These are phyloP conservation scores for Onychomys leucogaster DNA, from an alignment of 2,797 vertebrate genomes.

Conservation along the genomic window DNA sequence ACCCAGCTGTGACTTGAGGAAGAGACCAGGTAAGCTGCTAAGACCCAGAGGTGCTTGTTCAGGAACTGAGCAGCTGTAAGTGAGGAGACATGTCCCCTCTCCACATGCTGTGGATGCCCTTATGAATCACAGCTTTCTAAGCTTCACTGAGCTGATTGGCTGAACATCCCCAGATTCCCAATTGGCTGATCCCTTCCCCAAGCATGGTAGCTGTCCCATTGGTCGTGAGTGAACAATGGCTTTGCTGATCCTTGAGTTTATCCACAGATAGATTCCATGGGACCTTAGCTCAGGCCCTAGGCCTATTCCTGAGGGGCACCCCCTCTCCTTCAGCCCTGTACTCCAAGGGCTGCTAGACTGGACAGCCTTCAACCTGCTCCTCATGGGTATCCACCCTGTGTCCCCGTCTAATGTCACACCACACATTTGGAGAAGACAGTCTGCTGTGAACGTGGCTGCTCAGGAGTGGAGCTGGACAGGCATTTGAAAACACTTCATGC, in stretches of 20 bases:
- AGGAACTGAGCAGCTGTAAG: not conserved
- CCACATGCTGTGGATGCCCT: not conserved
- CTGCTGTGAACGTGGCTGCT: not conserved
- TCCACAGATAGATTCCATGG: not conserved
- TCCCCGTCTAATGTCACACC: not conserved
- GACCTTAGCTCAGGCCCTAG: not conserved
- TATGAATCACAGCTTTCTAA: not conserved
- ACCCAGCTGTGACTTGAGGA: not conserved
- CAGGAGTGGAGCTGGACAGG: not conserved
- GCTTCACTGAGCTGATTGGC: not conserved
- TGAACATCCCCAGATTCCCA: not conserved
- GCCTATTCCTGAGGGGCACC: rapidly evolving
- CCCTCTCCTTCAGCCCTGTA: not conserved
- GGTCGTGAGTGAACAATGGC: not conserved
- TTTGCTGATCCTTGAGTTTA: not conserved
- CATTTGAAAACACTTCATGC: not conserved
- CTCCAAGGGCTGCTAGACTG: rapidly evolving
- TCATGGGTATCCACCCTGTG: rapidly evolving
- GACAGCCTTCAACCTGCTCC: not conserved
- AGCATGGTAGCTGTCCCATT: not conserved
- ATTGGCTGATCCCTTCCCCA: not conserved
- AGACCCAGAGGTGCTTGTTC: rapidly evolving
- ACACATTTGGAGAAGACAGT: not conserved
- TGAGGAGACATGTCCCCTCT: rapidly evolving
- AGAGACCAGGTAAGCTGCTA: not conserved